These are phyloP conservation scores for Synaphobranchus kaupii DNA, from an alignment of 2,797 vertebrate genomes.

Conservation along the genomic window DNA sequence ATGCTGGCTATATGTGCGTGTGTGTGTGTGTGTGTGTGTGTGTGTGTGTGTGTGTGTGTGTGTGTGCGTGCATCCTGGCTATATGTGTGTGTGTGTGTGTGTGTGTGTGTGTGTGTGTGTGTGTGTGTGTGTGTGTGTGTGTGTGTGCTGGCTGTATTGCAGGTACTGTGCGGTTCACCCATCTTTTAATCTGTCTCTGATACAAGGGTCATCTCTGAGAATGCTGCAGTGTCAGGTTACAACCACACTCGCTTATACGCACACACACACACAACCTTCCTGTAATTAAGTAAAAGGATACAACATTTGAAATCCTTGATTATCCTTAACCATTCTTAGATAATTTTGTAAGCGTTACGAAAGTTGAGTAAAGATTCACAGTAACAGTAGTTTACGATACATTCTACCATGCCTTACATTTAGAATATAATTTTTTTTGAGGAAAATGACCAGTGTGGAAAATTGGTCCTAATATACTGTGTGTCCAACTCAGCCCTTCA, in stretches of 20 bases:
- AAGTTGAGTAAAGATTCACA: no score
- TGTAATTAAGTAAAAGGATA: no score
- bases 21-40: conserved; percentile 29
- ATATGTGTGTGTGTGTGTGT: background rate
- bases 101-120: conserved; percentile 32
- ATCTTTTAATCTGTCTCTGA: background rate
- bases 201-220: background rate
- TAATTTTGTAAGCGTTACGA: no score
- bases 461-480: no score
- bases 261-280: background rate
- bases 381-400: no score
- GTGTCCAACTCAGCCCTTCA: no score
- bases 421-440: no score
- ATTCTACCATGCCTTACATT: no score
- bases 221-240: background rate
- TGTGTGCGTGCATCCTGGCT: conserved; percentile 25
- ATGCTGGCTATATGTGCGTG: background rate
- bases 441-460: no score
- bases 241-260: background rate
- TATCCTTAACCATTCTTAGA: no score
- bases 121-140: conserved; percentile 30
- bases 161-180: background rate
- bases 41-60: conserved; percentile 27
- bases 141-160: conserved; percentile 21
- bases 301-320: no score